phyloP scores from a whole-genome alignment of 2,113 vertebrate species.

The Istiophorus platypterus region DNA sequence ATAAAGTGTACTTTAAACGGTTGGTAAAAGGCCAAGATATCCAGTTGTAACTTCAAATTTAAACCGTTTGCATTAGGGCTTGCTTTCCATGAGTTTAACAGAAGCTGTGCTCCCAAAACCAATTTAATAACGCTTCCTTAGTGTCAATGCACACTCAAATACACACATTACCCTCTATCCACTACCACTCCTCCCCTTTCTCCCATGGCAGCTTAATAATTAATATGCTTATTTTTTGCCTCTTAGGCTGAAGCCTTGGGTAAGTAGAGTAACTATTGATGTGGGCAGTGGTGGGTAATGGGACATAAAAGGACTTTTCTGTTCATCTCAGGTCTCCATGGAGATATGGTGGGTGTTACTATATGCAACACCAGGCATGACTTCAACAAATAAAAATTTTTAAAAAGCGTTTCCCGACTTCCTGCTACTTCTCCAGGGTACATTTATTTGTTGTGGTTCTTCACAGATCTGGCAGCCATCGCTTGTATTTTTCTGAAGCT shows the following conservation, averaged over 20 bases:
- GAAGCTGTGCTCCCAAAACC: conserved; percentile 40
- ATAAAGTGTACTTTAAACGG: conserved; percentile 3
- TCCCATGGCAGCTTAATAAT: conserved; percentile 72
- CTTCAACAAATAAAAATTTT: conserved; percentile 27
- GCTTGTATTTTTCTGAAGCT: neutral
- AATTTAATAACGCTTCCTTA: conserved; percentile 42
- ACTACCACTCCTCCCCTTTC: conserved; percentile 48
- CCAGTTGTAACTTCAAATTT: conserved; percentile 2
- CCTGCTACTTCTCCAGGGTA: neutral
- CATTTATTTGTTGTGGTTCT: conserved; percentile 22
- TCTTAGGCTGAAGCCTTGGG: conserved; percentile 58
- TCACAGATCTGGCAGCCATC: neutral
- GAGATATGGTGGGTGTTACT: conserved; percentile 60
- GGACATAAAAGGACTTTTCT: conserved; percentile 72
- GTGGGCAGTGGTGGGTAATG: conserved; percentile 73
- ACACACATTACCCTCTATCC: conserved; percentile 50
- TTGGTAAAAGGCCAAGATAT: conserved; percentile 9
- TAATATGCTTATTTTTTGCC: conserved; percentile 78
- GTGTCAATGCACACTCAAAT: conserved; percentile 43
- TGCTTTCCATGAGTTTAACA: conserved; percentile 35
- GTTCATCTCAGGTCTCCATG: conserved; percentile 58
- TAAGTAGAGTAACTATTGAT: conserved; percentile 68
- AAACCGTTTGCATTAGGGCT: conserved; percentile 23
- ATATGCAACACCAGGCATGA: conserved; percentile 53
- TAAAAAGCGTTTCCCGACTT: neutral